Conservation (phyloP, 2,797 vertebrate genomes). For the Propithecus perrieri region DNA sequence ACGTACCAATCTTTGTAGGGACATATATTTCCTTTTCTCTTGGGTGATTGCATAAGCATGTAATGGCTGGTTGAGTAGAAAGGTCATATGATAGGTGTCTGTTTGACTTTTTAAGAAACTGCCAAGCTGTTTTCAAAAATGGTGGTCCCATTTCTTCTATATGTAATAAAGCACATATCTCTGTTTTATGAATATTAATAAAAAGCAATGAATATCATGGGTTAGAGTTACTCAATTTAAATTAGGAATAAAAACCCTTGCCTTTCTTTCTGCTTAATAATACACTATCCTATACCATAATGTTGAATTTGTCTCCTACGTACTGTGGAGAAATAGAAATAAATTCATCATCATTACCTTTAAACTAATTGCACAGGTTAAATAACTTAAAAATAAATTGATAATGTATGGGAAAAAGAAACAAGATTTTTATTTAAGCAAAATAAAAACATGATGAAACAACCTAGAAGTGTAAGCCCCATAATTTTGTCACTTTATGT, state of each 20-base stretch:
- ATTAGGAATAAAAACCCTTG: not conserved
- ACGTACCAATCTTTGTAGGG: not conserved
- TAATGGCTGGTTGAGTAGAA: not conserved
- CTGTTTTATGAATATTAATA: not conserved
- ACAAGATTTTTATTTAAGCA: constrained; percentile 1
- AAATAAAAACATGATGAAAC: not conserved
- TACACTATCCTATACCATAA: not conserved
- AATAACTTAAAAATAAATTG: not conserved
- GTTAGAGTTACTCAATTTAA: not conserved
- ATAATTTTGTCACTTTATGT: not conserved
- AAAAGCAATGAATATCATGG: not conserved
- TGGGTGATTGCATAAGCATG: not conserved
- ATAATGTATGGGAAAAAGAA: not conserved
- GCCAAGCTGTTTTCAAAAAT: not conserved
- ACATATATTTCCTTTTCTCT: not conserved
- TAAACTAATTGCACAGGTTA: not conserved
- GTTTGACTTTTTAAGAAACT: not conserved
- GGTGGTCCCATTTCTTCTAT: not conserved
- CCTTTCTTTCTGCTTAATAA: not conserved
- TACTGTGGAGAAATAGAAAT: not conserved
- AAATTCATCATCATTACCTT: not conserved
- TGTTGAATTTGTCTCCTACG: not conserved
- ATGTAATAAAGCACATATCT: not conserved
- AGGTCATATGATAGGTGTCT: not conserved
- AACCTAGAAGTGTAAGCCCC: not conserved